Evolutionary conservation across 1,140 invertebrate genomes (phyloP), one percentile per base, ranked within the genome.

Genomic region (Antheraea mylitta): DNA sequence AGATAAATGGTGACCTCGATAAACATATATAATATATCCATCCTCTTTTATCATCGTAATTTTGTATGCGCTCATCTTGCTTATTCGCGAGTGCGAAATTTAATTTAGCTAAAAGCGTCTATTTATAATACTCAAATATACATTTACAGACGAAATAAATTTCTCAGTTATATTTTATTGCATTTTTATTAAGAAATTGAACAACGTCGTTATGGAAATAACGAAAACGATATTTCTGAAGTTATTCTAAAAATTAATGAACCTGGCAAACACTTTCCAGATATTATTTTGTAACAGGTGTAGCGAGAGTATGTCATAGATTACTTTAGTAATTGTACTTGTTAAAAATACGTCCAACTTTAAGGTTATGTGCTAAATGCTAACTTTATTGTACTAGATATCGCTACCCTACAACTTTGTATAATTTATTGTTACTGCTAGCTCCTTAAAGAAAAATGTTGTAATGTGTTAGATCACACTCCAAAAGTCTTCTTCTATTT

Each of bases 51-150:
- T 9, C 65, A 37, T 16, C n/a, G 8, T 9, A 1, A 45, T 53
- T 53, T 61, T 6, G 8, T 18, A 30, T 73, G 62, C 13, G 8
- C 16, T 63, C 65, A 36, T 75, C 67, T 68, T 73, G 4, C 42
- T 73, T 69, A 48, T 68, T 60, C 64, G 65, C 66, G 66, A 75
- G 68, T 69, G 73, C 74, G 64, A 75, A 80, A 83, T 85, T 83
- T 85, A 85, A 85, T 85, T 83, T 82, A 72, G 75, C 75, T 85
- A 82, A 85, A 82, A 85, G 82, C 82, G 80, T 82, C 80, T 78
- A 85, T 85, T 85, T 85, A 85, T 85, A 85, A 85, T 79, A 69
- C 73, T 70, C 64, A 19, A 22, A 65, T 65, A 42, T 65, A 65
- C 64, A 45, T 18, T 65, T 7, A 72, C 65, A 71, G 70, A 64